Evolutionary conservation across 2,797 vertebrate species (phyloP).

Genomic region (Oryzias dopingdopingensis): DNA sequence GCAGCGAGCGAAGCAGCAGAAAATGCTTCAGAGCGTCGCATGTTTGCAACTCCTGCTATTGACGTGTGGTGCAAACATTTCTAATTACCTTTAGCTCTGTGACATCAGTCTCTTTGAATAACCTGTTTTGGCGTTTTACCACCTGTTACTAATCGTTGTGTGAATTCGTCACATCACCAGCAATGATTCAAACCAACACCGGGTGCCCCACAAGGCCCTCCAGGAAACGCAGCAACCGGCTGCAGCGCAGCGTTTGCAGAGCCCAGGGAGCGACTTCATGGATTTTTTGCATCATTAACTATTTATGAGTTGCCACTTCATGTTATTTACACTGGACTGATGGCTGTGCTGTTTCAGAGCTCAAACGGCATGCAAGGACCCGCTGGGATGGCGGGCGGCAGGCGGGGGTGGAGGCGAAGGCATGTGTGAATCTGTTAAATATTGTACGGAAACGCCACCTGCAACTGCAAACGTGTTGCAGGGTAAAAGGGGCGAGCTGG

Average conservation of each 20-base stretch:
- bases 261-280: slow-evolving; percentile 71
- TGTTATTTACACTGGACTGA: slow-evolving; percentile 91
- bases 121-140: slow-evolving; percentile 68
- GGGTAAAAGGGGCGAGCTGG: slow-evolving; percentile 59
- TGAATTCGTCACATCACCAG: slow-evolving; percentile 63
- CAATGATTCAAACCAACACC: slow-evolving; percentile 73
- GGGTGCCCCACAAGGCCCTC: slow-evolving; percentile 59
- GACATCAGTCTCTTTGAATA: slow-evolving; percentile 56
- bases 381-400: slow-evolving; percentile 54
- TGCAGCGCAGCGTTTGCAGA: slow-evolving; percentile 39
- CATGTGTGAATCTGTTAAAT: slow-evolving; percentile 79
- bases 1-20: slow-evolving; percentile 47
- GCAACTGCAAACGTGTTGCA: slow-evolving; percentile 74
- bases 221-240: slow-evolving; percentile 57
- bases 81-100: slow-evolving; percentile 57
- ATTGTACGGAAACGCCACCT: slow-evolving; percentile 84
- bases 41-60: slow-evolving; percentile 46
- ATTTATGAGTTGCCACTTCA: slow-evolving; percentile 93
- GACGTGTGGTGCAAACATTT: slow-evolving; percentile 59
- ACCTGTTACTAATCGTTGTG: slow-evolving; percentile 79
- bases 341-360: slow-evolving; percentile 81
- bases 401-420: slow-evolving; percentile 45
- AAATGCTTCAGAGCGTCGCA: slow-evolving; percentile 42
- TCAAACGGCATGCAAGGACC: slow-evolving; percentile 74
- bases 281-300: slow-evolving; percentile 87